phyloP scores from a whole-genome alignment of 2,113 vertebrate genomes.

The Chionomys nivalis region DNA sequence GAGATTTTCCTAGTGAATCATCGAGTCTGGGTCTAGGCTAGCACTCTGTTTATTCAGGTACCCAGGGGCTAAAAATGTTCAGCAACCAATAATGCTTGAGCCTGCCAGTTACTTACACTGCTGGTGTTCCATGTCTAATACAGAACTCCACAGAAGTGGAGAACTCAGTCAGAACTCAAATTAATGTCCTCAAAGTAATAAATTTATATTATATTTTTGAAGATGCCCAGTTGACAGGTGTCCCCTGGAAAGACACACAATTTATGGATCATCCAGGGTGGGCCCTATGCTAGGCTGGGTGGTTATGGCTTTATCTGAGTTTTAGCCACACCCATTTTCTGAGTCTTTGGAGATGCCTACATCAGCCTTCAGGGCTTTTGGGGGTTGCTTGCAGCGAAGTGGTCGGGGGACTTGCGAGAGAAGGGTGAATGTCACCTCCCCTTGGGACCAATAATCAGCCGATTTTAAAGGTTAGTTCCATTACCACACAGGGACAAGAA shows the following conservation, averaged over 20 bases:
- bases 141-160: background rate
- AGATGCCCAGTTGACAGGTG: background rate
- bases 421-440: background rate
- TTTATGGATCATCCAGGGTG: background rate
- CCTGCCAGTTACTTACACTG: background rate
- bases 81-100: background rate
- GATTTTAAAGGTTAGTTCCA: background rate
- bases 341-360: background rate
- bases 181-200: background rate
- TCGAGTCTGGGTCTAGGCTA: background rate
- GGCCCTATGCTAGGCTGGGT: background rate
- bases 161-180: no score
- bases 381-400: background rate
- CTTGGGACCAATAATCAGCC: background rate
- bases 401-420: background rate
- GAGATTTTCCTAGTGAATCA: background rate
- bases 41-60: background rate
- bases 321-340: background rate
- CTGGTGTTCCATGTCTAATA: background rate
- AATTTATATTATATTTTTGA: background rate
- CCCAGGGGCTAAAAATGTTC: background rate
- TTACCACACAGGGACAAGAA: background rate
- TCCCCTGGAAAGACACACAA: rapidly evolving
- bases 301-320: background rate
- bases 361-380: background rate